Evolutionary conservation across 2,888 invertebrate genomes (phyloP).

Genomic region (Acronicta psi): DNA sequence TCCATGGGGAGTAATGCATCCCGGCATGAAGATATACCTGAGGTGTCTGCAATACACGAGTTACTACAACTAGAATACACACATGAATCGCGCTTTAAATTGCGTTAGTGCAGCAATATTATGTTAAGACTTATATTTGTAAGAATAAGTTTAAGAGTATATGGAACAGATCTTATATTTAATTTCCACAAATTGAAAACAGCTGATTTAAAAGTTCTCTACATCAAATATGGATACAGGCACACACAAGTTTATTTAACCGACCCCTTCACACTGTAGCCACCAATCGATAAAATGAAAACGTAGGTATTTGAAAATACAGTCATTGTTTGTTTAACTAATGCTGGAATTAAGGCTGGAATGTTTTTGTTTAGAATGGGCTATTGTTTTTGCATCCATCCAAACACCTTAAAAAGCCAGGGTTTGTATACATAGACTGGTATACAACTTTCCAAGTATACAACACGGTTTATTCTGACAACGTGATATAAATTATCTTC

Average conservation of each 20-base stretch:
- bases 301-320: neutral
- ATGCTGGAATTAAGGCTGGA: slow-evolving; percentile 3
- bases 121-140: slow-evolving; percentile 3
- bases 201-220: neutral
- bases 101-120: slow-evolving; percentile 15
- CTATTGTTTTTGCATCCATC: slow-evolving; percentile 5
- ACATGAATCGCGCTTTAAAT: slow-evolving; percentile 26
- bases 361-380: slow-evolving; percentile 8
- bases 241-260: neutral
- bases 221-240: too few species aligned
- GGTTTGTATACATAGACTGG: neutral
- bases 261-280: neutral
- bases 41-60: slow-evolving; percentile 65
- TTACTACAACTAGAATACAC: slow-evolving; percentile 15
- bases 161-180: too few species aligned
- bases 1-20: slow-evolving; percentile 83
- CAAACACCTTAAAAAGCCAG: neutral
- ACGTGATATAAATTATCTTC: slow-evolving; percentile 18
- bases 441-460: neutral
- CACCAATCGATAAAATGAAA: neutral
- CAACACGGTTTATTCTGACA: slow-evolving; percentile 16
- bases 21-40: slow-evolving; percentile 78
- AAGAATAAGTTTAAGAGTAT: neutral
- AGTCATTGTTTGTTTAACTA: slow-evolving; percentile 3
- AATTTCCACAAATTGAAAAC: too few species aligned